Evolutionary conservation across 2,113 vertebrate genomes (phyloP).

Genomic region (Lates calcarifer): DNA sequence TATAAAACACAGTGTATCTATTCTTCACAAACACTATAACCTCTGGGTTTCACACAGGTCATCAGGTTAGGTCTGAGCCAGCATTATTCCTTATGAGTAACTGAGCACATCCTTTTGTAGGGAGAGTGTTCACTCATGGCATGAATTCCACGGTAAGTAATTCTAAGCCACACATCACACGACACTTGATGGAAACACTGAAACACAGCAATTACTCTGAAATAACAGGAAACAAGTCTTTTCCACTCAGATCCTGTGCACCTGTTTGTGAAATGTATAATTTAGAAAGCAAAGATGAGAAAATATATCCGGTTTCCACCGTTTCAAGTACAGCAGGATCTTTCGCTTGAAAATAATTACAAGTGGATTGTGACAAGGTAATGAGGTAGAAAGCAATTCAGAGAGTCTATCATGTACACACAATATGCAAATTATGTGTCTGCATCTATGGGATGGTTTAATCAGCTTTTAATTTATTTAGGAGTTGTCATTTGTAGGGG

Average conservation of each 20-base stretch:
- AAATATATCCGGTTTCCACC: not conserved
- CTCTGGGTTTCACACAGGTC: not conserved
- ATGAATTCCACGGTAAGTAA: slow-evolving; percentile 8
- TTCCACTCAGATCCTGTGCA: not conserved
- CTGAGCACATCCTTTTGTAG: not conserved
- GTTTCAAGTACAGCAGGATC: not conserved
- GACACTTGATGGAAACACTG: not conserved
- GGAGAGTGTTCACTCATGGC: slow-evolving; percentile 7
- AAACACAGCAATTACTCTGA: not conserved
- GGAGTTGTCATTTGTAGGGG: slow-evolving; percentile 53
- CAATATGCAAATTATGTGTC: slow-evolving; percentile 7
- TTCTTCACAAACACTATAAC: no score
- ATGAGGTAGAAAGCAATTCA: slow-evolving; percentile 12
- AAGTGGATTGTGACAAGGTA: slow-evolving; percentile 18
- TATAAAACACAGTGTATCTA: no score
- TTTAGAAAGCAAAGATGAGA: not conserved
- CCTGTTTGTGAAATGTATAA: slow-evolving; percentile 9
- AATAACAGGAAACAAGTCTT: not conserved
- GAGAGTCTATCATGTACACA: not conserved
- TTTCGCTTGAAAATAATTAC: slow-evolving; percentile 1
- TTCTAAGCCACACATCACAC: slow-evolving; percentile 23
- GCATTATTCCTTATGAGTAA: not conserved
- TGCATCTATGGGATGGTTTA: slow-evolving; percentile 12
- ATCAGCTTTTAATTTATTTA: slow-evolving; percentile 50
- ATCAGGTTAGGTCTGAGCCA: not conserved